Conservation (phyloP, 2,113 vertebrate species). For the Rhegmatorhina hoffmannsi region DNA sequence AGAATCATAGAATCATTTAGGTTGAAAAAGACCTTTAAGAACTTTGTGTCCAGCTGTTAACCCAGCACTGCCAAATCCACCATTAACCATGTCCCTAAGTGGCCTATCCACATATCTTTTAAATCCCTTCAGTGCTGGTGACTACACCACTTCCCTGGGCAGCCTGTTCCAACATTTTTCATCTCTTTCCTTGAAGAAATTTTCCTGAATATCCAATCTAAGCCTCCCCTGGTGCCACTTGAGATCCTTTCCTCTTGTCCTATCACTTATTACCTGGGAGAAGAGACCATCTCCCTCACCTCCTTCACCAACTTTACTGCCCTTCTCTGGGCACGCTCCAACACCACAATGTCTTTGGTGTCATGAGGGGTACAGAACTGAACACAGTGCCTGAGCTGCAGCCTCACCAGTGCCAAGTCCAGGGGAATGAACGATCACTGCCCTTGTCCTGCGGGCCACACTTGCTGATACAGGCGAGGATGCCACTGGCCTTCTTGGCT, state of each 20-base stretch:
- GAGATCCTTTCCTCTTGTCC: background rate
- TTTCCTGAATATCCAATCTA: background rate
- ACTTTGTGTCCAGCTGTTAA: background rate
- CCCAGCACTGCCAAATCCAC: background rate
- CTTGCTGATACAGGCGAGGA: background rate
- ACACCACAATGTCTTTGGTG: background rate
- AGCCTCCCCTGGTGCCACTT: background rate
- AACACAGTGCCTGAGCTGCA: rapidly evolving
- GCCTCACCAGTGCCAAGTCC: background rate
- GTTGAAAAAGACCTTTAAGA: background rate
- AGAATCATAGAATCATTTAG: background rate
- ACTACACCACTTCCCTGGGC: background rate
- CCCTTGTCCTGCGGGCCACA: background rate
- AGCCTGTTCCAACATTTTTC: background rate
- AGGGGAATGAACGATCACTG: rapidly evolving
- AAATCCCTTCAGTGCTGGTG: background rate
- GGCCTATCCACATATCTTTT: rapidly evolving
- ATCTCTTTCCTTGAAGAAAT: background rate
- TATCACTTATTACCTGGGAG: background rate
- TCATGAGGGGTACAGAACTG: background rate
- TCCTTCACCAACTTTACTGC: background rate
- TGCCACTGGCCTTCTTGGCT: background rate
- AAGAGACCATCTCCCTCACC: background rate
- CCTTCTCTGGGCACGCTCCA: background rate
- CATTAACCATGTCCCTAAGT: background rate